Evolutionary conservation across 2,797 vertebrate species (phyloP), one percentile per base, ranked within the genome.

Genomic region (Xenopus petersii): DNA sequence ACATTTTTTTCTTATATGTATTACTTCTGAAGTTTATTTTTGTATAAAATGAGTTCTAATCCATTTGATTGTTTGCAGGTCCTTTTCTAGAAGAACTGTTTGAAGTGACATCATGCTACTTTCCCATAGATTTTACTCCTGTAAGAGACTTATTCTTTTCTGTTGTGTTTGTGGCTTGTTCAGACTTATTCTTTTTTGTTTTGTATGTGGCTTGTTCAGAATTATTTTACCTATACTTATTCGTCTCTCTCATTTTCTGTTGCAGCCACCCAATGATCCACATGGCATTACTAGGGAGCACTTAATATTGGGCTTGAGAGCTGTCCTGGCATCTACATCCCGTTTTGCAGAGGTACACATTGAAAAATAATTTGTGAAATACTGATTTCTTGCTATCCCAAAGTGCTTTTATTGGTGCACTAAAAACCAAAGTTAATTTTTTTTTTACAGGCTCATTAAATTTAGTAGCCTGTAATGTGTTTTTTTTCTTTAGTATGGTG

Each of bases 101-200:
- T 84, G 98, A 99, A 88, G 96, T 99, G 87, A 98, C 94, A 0
- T 98, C 97, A 80, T 98, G 97, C 86, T 99, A 99, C 81, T 99
- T 99, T 82, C 98, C 98, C 68, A 94, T 99, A 79, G 95, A 98
- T 89, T 99, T 99, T 89, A 94, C 85, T 66, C 97, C 98, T 17
- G 97, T 99, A 87, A 94, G 97, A 95, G 3, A 12, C 21, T 60
- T 51, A 12, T 4, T 15, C 49, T 26, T 60, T 60, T 24, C 0
- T 51, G 49, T 51, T 51, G 49, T 51, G 8, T 51, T 51, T 51
- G 49, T 51, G 3, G 11, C 49, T 42, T 42, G 36, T 5, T 42
- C 36, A 42, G 36, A 42, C 21, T 60, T 51, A 12, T 4, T 15
- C 49, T 26, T 60, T 60, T 24, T 1, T 51, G 49, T 51, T 51